Conservation (phyloP, 2,888 invertebrate species). For the Leptopilina syphax region DNA sequence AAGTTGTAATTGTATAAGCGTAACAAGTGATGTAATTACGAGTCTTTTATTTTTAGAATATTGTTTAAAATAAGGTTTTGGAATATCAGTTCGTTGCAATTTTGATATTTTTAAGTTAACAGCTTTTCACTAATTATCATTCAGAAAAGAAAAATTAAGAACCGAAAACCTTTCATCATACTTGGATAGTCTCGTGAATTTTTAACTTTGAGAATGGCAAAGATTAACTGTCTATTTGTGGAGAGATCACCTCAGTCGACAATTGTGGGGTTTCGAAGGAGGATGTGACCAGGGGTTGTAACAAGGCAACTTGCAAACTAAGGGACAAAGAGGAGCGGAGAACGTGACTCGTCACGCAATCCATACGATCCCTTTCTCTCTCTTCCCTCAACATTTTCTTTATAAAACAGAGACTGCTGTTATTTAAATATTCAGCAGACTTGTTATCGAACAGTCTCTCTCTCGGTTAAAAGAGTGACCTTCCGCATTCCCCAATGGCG, state of each 20-base stretch:
- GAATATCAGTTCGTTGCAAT: too few species aligned
- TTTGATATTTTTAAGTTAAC: too few species aligned
- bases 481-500: constrained; percentile 55
- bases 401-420: constrained; percentile 48
- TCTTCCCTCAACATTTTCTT: not conserved
- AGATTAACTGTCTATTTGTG: constrained; percentile 26
- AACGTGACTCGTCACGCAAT: constrained; percentile 37
- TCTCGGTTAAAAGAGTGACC: constrained; percentile 48
- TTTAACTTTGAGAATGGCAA: not conserved
- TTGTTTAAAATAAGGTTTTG: too few species aligned
- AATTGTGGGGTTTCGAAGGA: constrained; percentile 33
- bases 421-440: constrained; percentile 58
- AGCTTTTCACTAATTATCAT: too few species aligned
- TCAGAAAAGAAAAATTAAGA: too few species aligned
- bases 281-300: constrained; percentile 24
- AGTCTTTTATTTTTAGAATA: too few species aligned
- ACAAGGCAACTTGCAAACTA: constrained; percentile 25
- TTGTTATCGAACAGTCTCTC: constrained; percentile 56
- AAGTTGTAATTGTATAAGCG: too few species aligned
- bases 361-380: constrained; percentile 5
- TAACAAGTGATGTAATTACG: too few species aligned
- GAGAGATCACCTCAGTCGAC: constrained; percentile 17
- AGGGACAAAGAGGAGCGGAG: constrained; percentile 23
- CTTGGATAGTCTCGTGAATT: not conserved
- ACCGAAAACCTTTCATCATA: too few species aligned